phyloP scores from a whole-genome alignment of 2,888 invertebrate genomes.

The Mactromeris polynyma region DNA sequence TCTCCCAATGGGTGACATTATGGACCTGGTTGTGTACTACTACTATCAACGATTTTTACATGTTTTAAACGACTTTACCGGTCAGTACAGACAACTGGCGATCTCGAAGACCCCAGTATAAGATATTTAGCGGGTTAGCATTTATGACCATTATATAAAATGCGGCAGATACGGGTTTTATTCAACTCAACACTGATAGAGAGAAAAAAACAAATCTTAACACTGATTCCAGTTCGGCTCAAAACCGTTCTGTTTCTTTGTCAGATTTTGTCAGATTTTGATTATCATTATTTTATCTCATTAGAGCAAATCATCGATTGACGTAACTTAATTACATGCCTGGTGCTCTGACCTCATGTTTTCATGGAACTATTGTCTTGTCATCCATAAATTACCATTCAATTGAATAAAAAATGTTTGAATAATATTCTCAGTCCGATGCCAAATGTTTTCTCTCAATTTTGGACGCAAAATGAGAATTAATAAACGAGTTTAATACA shows the following conservation, averaged over 20 bases:
- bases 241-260: neutral
- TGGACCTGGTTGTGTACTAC: too few relatives aligned
- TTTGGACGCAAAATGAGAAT: neutral
- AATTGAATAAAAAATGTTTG: conserved; percentile 5
- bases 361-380: neutral
- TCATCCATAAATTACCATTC: neutral
- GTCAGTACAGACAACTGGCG: too few relatives aligned
- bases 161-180: too few relatives aligned
- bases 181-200: too few relatives aligned
- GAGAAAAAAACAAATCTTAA: neutral
- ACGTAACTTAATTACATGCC: neutral
- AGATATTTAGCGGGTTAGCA: too few relatives aligned
- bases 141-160: too few relatives aligned
- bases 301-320: neutral
- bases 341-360: neutral
- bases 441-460: neutral
- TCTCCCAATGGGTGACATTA: too few relatives aligned
- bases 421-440: neutral
- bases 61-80: too few relatives aligned
- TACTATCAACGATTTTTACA: too few relatives aligned
- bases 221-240: neutral
- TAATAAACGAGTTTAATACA: neutral
- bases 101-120: too few relatives aligned
- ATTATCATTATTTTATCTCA: neutral
- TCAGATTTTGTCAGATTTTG: neutral